These are phyloP conservation scores for Xyliphius kryptos DNA, from an alignment of 2,113 vertebrate species.

Conservation along the genomic window DNA sequence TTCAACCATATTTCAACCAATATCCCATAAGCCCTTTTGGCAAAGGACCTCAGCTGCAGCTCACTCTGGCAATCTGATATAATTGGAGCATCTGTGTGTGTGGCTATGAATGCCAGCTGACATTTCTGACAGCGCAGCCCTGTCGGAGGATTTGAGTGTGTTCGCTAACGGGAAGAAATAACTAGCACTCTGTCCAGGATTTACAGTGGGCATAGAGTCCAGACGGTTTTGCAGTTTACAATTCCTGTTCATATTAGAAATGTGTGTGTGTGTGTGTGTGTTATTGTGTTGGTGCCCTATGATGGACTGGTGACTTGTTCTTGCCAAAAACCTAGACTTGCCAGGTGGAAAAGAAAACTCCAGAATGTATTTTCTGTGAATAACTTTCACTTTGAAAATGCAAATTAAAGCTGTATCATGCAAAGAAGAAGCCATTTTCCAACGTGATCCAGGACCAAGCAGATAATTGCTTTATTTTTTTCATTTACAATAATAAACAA, in stretches of 20 bases:
- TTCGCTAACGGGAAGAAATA: slow-evolving; percentile 13
- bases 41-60: slow-evolving; percentile 8
- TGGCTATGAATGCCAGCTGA: slow-evolving; percentile 25
- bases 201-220: not conserved
- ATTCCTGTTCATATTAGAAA: not conserved
- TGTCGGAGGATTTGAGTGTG: slow-evolving; percentile 8
- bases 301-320: too few species aligned
- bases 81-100: slow-evolving; percentile 26
- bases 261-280: too few species aligned
- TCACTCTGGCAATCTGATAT: slow-evolving; percentile 17
- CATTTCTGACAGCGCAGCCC: slow-evolving; percentile 20
- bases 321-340: too few species aligned
- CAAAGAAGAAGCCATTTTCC: too few species aligned
- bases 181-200: not conserved
- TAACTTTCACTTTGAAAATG: too few species aligned
- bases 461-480: too few species aligned
- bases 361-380: too few species aligned
- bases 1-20: not conserved
- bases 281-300: too few species aligned
- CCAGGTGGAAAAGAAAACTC: too few species aligned
- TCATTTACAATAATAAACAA: too few species aligned
- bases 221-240: not conserved
- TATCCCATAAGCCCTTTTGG: slow-evolving; percentile 21
- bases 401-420: too few species aligned
- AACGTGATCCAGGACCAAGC: too few species aligned